Evolutionary conservation across 1,140 invertebrate species (phyloP), one percentile per base, ranked within the genome.

Genomic region (Cotesia vestalis): DNA sequence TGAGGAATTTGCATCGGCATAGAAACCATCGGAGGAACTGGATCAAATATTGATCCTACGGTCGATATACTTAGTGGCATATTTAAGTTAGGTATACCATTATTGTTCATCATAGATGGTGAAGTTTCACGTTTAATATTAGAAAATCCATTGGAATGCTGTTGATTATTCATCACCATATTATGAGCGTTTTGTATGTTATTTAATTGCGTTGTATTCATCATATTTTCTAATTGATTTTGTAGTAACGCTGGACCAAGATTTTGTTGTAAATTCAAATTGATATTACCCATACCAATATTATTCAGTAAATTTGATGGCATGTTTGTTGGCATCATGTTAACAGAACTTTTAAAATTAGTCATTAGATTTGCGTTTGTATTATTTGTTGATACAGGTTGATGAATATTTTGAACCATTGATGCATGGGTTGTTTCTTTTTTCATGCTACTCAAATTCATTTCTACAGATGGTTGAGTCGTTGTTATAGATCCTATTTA

Each of bases 1-100:
- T 89, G 88, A 6, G 87, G 81, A 55, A 85, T 81, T 69, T 87
- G 78, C 79, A 85, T 85, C 11, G 88, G 86, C 68, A 87, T 83
- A 59, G 84, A 76, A 11, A 83, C 77, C 12, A 88, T 81, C 27
- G 89, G 9, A 11, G 68, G 88, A 20, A 90, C 67, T 0, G 91
- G 90, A 81, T 92, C 91, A 73, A 92, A 93, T 72, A 92, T 91
- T 2, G 91, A 92, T n/a, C 87, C 79, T 78, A 89, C 87, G 3
- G 86, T 84, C 3, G 84, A 80, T 76, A 90, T 87, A 51, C 83
- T 84, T 8, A 86, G 83, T n/a, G 81, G 72, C 67, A 86, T 81
- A 34, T 78, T 83, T 1, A 83, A 72, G 12, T 79, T 81, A 0
- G 88, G 83, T 64, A 88, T 85, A 0, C 88, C 86, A 66, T 89